These are phyloP conservation scores for Drosophila bocki DNA, from an alignment of 1,140 invertebrate genomes.

Conservation along the genomic window DNA sequence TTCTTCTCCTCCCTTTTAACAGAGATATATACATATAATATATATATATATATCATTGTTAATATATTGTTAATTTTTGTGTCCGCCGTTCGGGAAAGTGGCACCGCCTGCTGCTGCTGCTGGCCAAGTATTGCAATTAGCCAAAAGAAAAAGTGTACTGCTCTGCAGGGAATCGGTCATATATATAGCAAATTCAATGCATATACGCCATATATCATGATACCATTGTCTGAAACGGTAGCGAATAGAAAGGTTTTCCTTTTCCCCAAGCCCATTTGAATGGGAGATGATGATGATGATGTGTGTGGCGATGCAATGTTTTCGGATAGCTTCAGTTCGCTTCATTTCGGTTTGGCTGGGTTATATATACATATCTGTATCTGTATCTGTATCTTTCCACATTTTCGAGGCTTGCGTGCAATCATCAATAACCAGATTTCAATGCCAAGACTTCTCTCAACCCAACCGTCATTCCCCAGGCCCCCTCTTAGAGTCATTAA, in stretches of 20 bases:
- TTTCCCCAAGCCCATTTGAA: slow-evolving; percentile 48
- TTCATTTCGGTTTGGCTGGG: no score
- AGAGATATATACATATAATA: background rate
- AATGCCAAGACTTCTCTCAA: slow-evolving; percentile 41
- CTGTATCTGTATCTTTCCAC: slow-evolving; percentile 14
- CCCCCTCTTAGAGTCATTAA: slow-evolving; percentile 34
- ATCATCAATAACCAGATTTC: slow-evolving; percentile 53
- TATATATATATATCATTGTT: background rate
- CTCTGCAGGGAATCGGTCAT: slow-evolving; percentile 23
- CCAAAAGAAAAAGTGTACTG: slow-evolving; percentile 74
- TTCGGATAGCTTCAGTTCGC: slow-evolving; percentile 23
- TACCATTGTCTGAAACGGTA: slow-evolving; percentile 49
- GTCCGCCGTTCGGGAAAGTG: slow-evolving; percentile 60
- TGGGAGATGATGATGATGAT: slow-evolving; percentile 13
- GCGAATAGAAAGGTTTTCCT: slow-evolving; percentile 53
- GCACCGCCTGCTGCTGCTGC: slow-evolving; percentile 58
- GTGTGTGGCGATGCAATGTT: slow-evolving; percentile 33
- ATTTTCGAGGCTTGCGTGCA: slow-evolving; percentile 36
- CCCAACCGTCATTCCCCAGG: slow-evolving; percentile 16
- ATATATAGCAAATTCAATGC: slow-evolving; percentile 13
- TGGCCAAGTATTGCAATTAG: slow-evolving; percentile 73
- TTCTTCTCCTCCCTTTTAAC: slow-evolving; percentile 14
- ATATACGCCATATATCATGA: slow-evolving; percentile 12
- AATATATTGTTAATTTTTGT: slow-evolving; percentile 27
- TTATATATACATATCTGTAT: no score